phyloP scores from a whole-genome alignment of 2,113 vertebrate genomes.

The Climacteris rufus region DNA sequence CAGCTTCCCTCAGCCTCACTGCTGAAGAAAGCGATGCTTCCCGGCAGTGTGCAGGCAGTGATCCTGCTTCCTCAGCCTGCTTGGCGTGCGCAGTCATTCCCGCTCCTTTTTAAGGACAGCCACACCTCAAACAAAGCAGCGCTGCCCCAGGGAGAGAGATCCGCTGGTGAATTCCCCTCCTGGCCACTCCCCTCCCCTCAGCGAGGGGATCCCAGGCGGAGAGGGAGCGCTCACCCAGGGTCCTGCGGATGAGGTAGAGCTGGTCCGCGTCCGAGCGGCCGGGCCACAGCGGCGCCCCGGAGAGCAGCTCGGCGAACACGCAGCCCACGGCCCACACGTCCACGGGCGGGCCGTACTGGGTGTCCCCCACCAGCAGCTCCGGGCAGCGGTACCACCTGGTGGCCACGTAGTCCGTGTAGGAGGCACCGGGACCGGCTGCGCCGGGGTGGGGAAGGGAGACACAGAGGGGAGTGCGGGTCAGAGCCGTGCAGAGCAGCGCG shows the following conservation, averaged over 20 bases:
- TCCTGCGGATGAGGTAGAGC: constrained; percentile 90
- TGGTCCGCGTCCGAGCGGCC: constrained; percentile 94
- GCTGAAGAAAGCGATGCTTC: background rate
- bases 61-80: background rate
- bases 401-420: constrained; percentile 95
- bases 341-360: constrained; percentile 88
- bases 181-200: background rate
- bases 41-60: background rate
- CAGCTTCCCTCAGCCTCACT: background rate
- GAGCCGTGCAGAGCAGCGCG: background rate
- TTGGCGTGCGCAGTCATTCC: too few species aligned
- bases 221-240: constrained; percentile 89
- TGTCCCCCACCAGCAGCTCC: constrained; percentile 91
- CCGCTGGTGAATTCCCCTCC: background rate
- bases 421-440: constrained; percentile 88
- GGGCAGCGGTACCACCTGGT: constrained; percentile 95
- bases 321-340: constrained; percentile 95
- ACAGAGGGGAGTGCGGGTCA: background rate
- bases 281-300: constrained; percentile 88
- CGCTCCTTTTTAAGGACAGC: background rate
- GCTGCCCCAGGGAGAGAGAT: background rate
- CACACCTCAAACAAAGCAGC: background rate
- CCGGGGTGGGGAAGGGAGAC: background rate
- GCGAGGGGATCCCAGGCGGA: background rate
- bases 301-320: constrained; percentile 90